Evolutionary conservation across 1,140 invertebrate genomes (phyloP).

Genomic region (Scylla paramamosain): DNA sequence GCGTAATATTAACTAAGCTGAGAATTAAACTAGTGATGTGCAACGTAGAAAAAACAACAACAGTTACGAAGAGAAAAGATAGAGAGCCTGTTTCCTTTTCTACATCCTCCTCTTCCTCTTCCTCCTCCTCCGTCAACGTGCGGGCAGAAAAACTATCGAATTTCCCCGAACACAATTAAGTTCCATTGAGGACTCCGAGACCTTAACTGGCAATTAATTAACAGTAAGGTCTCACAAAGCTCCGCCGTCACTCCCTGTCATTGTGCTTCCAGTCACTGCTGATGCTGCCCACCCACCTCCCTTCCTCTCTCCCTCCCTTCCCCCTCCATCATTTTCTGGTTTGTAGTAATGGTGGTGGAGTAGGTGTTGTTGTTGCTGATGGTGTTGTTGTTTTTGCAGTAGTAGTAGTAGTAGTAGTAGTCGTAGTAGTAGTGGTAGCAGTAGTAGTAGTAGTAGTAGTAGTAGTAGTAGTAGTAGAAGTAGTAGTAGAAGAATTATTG

Average conservation of each 20-base stretch:
- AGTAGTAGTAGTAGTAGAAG: neutral
- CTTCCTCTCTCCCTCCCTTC: neutral
- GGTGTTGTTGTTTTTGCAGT: neutral
- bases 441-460: neutral
- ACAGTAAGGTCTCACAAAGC: neutral
- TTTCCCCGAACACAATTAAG: conserved; percentile 14
- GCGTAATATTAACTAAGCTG: neutral
- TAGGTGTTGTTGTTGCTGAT: neutral
- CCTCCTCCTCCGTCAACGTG: neutral
- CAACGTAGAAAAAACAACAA: neutral
- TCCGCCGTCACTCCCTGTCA: neutral
- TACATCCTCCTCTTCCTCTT: neutral
- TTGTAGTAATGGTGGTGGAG: neutral
- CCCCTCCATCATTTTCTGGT: neutral
- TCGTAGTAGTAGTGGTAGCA: neutral
- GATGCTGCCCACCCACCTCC: neutral
- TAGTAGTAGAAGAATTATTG: neutral
- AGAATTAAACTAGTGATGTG: neutral
- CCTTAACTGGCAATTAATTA: neutral
- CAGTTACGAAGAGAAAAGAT: neutral
- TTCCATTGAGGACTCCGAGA: neutral
- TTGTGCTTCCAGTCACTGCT: neutral
- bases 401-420: neutral
- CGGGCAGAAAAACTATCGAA: neutral
- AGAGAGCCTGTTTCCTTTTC: too few species aligned